Conservation (phyloP, 2,797 vertebrate species). For the Alcedo quadribrachys region DNA sequence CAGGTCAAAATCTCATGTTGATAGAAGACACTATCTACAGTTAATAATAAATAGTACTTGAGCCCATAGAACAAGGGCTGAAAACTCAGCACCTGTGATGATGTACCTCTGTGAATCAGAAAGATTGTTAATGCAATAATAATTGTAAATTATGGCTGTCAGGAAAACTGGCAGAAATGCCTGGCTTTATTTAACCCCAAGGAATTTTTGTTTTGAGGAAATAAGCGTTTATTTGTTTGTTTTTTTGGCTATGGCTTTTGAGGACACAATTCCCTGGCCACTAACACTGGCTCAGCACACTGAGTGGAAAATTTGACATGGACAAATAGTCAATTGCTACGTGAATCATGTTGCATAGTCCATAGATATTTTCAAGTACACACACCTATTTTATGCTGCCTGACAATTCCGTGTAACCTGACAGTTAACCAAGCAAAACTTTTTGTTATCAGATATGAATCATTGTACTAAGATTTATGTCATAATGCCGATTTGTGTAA, state of each 20-base stretch:
- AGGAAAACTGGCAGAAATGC: not conserved
- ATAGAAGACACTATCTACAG: not conserved
- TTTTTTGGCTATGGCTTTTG: not conserved
- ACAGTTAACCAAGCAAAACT: not conserved
- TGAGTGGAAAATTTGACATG: not conserved
- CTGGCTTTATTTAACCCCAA: not conserved
- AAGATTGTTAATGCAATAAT: not conserved
- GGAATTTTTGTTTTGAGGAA: not conserved
- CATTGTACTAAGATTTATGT: not conserved
- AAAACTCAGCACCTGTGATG: not conserved
- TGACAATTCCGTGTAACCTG: not conserved
- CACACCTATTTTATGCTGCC: not conserved
- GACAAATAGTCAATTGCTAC: not conserved
- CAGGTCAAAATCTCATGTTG: not conserved
- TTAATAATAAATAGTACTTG: not conserved
- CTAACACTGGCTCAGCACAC: not conserved
- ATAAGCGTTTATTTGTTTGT: not conserved
- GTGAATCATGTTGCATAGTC: not conserved
- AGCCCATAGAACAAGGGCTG: not conserved
- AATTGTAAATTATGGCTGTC: not conserved
- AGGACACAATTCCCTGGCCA: not conserved
- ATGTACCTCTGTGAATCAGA: not conserved
- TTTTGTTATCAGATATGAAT: not conserved
- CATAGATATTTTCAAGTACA: not conserved
- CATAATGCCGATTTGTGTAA: rapidly evolving